Conservation (phyloP, 2,113 vertebrate species). For the Sterrhoptilus dennistouni region DNA sequence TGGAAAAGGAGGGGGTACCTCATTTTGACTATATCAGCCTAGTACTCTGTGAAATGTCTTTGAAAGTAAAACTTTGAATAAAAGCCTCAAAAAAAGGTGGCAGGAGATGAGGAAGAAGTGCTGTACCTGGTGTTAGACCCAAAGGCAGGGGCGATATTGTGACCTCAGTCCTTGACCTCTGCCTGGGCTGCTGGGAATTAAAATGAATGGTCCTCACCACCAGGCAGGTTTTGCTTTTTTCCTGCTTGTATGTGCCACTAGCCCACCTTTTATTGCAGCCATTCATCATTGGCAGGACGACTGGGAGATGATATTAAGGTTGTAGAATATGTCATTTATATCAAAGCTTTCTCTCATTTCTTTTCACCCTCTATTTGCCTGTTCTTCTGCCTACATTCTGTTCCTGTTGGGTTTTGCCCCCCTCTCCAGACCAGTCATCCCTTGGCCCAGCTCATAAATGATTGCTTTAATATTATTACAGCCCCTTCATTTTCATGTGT, state of each 20-base stretch:
- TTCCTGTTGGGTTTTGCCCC: not conserved
- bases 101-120: not conserved
- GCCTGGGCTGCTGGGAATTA: not conserved
- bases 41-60: not conserved
- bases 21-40: not conserved
- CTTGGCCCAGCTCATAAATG: not conserved
- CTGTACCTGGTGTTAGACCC: not conserved
- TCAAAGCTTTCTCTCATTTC: not conserved
- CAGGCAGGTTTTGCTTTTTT: constrained; percentile 44
- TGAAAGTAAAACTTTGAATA: not conserved
- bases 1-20: not conserved
- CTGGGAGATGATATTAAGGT: constrained; percentile 51
- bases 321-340: constrained; percentile 35
- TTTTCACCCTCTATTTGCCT: not conserved
- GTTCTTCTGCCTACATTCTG: accelerated
- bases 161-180: not conserved
- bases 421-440: not conserved
- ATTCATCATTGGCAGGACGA: constrained; percentile 51
- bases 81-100: not conserved
- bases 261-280: constrained; percentile 52
- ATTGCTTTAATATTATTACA: constrained; percentile 3
- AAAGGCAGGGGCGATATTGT: not conserved
- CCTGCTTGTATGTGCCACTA: not conserved
- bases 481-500: constrained; percentile 1
- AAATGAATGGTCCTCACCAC: not conserved